Evolutionary conservation across 2,797 vertebrate genomes (phyloP).

Genomic region (Crenuchus spilurus): DNA sequence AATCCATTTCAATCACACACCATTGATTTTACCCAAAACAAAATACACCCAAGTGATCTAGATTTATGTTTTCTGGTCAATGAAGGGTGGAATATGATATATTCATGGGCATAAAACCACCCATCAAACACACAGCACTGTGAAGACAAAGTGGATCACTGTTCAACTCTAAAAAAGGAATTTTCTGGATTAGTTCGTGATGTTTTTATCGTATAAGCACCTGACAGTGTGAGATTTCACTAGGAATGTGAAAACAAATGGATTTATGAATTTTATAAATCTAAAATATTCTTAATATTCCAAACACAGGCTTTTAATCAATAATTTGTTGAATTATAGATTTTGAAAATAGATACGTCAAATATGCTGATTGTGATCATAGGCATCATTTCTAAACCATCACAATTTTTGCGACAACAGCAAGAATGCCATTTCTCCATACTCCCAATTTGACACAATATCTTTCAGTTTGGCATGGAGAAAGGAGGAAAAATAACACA

Average conservation of each 20-base stretch:
- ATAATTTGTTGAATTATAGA: neutral
- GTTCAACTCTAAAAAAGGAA: slow-evolving; percentile 10
- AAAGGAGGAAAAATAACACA: slow-evolving; percentile 45
- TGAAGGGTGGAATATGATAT: slow-evolving; percentile 27
- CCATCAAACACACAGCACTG: slow-evolving; percentile 44
- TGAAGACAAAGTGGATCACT: slow-evolving; percentile 14
- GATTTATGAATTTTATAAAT: slow-evolving; percentile 11
- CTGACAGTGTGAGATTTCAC: neutral
- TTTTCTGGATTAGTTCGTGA: neutral
- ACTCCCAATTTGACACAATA: slow-evolving; percentile 48
- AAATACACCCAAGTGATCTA: slow-evolving; percentile 62
- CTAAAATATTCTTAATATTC: slow-evolving; percentile 12
- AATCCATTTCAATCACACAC: slow-evolving; percentile 70
- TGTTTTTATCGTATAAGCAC: slow-evolving; percentile 10
- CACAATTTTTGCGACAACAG: neutral
- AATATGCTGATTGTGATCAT: neutral
- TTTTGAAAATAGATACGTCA: slow-evolving; percentile 4
- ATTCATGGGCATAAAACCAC: slow-evolving; percentile 31
- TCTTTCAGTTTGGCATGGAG: slow-evolving; percentile 47
- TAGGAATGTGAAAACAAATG: slow-evolving; percentile 6
- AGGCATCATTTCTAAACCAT: neutral
- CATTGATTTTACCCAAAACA: slow-evolving; percentile 62
- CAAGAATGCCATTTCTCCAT: slow-evolving; percentile 23
- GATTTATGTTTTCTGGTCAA: slow-evolving; percentile 60
- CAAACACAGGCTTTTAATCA: too few relatives aligned